Conservation (phyloP, 2,888 invertebrate species). For the Junonia oenone region DNA sequence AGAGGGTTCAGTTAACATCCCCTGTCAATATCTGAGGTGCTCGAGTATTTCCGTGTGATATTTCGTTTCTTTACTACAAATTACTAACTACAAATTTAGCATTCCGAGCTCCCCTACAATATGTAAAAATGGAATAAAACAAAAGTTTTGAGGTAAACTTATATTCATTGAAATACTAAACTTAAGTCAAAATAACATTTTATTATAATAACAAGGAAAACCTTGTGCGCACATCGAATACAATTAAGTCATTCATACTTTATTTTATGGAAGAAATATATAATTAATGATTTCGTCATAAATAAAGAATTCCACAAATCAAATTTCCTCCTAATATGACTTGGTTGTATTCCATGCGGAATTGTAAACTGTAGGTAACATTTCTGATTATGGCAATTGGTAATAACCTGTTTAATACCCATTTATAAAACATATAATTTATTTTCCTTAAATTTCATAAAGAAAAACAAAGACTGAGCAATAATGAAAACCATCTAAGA, state of each 20-base stretch:
- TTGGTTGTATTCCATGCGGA: not conserved
- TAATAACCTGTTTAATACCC: conserved; percentile 6
- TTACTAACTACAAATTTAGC: too few relatives aligned
- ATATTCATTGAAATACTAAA: conserved; percentile 22
- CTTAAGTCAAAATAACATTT: conserved; percentile 23
- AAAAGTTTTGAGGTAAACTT: conserved; percentile 16
- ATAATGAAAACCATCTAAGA: conserved; percentile 2
- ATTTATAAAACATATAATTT: not conserved
- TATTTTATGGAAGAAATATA: not conserved
- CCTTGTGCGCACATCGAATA: conserved; percentile 7
- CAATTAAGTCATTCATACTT: not conserved
- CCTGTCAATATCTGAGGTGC: too few relatives aligned
- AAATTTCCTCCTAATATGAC: not conserved
- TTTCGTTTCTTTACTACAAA: too few relatives aligned
- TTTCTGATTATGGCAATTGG: conserved; percentile 16
- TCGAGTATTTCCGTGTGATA: too few relatives aligned
- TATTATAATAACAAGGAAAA: conserved; percentile 8
- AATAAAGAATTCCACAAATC: not conserved
- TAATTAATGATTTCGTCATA: too few relatives aligned
- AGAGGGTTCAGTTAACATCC: too few relatives aligned
- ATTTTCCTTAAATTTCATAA: not conserved
- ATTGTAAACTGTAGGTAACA: conserved; percentile 15
- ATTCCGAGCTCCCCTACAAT: too few relatives aligned
- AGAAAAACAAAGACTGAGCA: conserved; percentile 20
- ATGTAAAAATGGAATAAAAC: conserved; percentile 4